Evolutionary conservation across 2,888 invertebrate genomes (phyloP), one percentile per base, ranked within the genome.

Genomic region (Matsumyia berberina): DNA sequence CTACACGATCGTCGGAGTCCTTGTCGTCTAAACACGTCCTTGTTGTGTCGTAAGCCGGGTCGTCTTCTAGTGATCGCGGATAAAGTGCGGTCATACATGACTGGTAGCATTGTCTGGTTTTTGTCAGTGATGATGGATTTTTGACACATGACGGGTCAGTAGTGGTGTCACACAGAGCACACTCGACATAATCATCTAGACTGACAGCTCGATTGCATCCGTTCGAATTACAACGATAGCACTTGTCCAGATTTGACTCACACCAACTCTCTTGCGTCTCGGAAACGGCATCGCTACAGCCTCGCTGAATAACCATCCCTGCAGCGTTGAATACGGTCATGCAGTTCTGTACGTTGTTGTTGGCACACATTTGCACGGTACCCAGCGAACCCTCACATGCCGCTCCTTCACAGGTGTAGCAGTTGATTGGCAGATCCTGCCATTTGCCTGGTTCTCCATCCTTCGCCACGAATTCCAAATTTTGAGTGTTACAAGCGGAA

Each of bases 171-270:
- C 91, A 91, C 0, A 86, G 79, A 19, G 89, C 15, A 15, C 91
- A 91, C 2, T 89, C 88, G 0, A 90, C 86, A 57, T 89, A 91
- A 0, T 88, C 87, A 1, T 74, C 57, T 0, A 88, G 53, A 1
- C 79, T 86, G 5, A 76, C 70, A 17, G 91, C 90, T 8, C 74
- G 58, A 67, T 91, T 91, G 82, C 91, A 91, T 31, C 88, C 88
- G 42, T 90, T 91, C 5, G 91, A 91, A 39, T 90, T 90, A 69
- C 91, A 91, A 29, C 88, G 88, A 0, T 88, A 88, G 67, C 91
- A 91, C 2, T 85, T 87, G 0, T 85, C 80, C 0, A 87, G 82
- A 31, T 88, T 85, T 0, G n/a, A 55, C 0, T 88, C 88, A 46
- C 91, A 91, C 24, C 88, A 88, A 2, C 15, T 33, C n/a, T 73